Conservation (phyloP, 1,140 invertebrate species). For the Apis florea region DNA sequence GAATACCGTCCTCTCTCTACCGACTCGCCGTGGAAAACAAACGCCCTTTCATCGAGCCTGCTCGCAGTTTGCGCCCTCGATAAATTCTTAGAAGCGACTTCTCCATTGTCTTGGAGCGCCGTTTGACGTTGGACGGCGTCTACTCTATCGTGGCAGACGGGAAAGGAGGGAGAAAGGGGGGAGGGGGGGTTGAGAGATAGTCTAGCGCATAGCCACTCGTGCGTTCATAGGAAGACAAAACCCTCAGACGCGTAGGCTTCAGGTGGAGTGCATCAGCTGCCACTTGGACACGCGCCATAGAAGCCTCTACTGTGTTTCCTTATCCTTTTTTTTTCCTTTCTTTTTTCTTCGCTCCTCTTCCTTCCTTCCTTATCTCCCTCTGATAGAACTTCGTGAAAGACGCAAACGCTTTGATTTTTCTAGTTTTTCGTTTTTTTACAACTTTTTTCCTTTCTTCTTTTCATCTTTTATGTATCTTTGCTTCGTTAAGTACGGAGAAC, state of each 20-base stretch:
- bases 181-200: conserved; percentile 33
- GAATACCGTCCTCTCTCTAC: not conserved
- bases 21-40: not conserved
- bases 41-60: not conserved
- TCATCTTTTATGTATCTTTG: not conserved
- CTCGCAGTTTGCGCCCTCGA: conserved; percentile 33
- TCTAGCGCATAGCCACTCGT: conserved; percentile 43
- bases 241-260: conserved; percentile 66
- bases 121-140: conserved; percentile 41
- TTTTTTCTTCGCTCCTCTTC: not conserved
- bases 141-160: not conserved
- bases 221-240: conserved; percentile 67
- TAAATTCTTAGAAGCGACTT: conserved; percentile 29
- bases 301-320: conserved; percentile 54
- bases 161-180: not conserved
- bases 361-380: not conserved
- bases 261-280: conserved; percentile 69
- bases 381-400: too few species aligned
- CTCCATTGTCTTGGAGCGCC: conserved; percentile 39
- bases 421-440: too few species aligned
- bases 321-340: not conserved
- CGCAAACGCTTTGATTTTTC: not conserved
- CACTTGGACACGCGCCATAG: conserved; percentile 76
- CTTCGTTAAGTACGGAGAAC: not conserved
- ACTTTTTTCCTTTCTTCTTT: not conserved